Base-by-base conservation (phyloP, 2,797 vertebrate genomes). In the Dicrostonyx torquatus region DNA sequence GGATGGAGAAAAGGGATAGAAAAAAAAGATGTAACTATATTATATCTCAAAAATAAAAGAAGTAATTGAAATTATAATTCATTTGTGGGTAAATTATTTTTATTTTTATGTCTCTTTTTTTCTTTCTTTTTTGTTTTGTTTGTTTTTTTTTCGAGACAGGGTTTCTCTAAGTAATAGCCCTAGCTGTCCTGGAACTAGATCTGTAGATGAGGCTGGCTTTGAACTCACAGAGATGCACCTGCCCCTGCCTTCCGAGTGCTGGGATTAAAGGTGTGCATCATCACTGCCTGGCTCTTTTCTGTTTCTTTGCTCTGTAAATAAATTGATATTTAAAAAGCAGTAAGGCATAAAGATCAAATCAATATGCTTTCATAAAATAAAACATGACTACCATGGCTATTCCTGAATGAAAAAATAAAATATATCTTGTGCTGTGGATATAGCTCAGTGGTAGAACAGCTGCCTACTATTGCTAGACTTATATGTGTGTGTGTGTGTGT, bases 221-320 rank as follows among this genome's bases (percentile, higher is more conserved):
- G 20, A 58, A 58, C 55, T 58, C 55, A 58, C 5, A 58, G 20
- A 22, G 0, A 58, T 58, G 55, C 55, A 58, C 55, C 55, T 58
- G 55, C 55, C 55, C 55, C 55, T 58, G 55, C 55, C 55, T 58
- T 5, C 55, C 7, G 20, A 58, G 55, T 58, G 5, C 20, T 58
- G 20, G 55, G 5, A 5, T 58, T 58, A 58, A 58, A 58, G 55
- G 55, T 58, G 7, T 22, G 55, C 20, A 58, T 1, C 55, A 22
- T 7, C 55, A 5, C 20, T 58, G 55, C 55, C 55, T 58, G 18
- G 0, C 6, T 96, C 91, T n/a, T 83, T 94, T 77, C 87, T 87
- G 87, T 37, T 79, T 95, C 94, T 78, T 96, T 95, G 22, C 18
- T 96, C 84, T 94, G 75, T 95, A 93, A 93, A 50, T 85, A 92